Conservation (phyloP, 2,797 vertebrate genomes). For the Hyperoplus immaculatus region DNA sequence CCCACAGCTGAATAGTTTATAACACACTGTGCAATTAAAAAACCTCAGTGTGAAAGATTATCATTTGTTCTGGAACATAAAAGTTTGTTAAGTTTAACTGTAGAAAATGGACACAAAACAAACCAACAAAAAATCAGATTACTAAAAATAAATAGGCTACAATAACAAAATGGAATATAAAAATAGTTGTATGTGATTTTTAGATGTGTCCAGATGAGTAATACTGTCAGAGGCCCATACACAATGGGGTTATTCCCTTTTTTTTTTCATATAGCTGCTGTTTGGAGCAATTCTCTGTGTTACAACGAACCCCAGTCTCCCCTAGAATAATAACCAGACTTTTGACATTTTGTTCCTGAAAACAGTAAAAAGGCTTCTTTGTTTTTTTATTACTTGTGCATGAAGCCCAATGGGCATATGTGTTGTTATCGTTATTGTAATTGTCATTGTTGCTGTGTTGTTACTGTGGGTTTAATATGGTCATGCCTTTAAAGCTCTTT, state of each 20-base stretch:
- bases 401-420: conserved; percentile 56
- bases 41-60: background rate
- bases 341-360: conserved; percentile 6
- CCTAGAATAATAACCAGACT: background rate
- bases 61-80: background rate
- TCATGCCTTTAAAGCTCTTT: conserved; percentile 17
- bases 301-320: conserved; percentile 46
- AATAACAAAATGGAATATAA: too few species aligned
- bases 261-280: background rate
- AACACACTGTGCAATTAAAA: background rate
- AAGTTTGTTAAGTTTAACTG: background rate
- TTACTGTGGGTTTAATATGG: conserved; percentile 58
- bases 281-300: background rate
- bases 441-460: conserved; percentile 61
- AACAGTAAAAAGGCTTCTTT: conserved; percentile 20
- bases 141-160: background rate
- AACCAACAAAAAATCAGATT: background rate
- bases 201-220: background rate
- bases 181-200: background rate
- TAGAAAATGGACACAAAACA: background rate
- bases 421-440: conserved; percentile 62
- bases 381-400: conserved; percentile 65
- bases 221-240: background rate
- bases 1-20: background rate
- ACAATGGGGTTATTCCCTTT: background rate